Percentiles rank a stretch among this genome's conserved stretches.
phyloP scores from a whole-genome alignment of 1,140 invertebrate species.

The Eupeodes corollae region DNA sequence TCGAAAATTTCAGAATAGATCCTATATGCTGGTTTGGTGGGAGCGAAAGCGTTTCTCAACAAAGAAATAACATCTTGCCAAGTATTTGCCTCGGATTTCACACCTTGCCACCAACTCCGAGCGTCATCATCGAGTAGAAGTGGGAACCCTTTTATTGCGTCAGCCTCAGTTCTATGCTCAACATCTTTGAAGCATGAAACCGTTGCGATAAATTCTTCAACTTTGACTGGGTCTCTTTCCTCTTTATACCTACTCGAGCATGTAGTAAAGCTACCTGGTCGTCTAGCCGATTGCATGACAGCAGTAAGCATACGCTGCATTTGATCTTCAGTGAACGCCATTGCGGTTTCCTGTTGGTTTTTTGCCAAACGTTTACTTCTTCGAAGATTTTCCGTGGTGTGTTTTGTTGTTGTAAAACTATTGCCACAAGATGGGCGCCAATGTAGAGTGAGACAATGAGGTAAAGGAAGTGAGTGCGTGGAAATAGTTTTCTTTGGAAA shows the following conservation, averaged over 20 bases:
- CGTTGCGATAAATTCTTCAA: slow-evolving; percentile 16
- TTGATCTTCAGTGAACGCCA: slow-evolving; percentile 1
- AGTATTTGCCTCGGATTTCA: slow-evolving; percentile 1
- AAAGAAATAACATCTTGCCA: slow-evolving; percentile 7
- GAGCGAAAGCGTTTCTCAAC: slow-evolving; percentile 3
- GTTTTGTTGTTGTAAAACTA: too few relatives aligned
- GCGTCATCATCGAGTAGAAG: slow-evolving; percentile 13
- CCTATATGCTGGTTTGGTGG: slow-evolving; percentile 4
- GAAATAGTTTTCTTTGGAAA: too few relatives aligned
- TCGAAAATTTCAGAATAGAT: slow-evolving; percentile 9
- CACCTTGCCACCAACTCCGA: slow-evolving; percentile 13
- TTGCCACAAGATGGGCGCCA: too few relatives aligned
- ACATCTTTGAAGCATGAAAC: slow-evolving; percentile 10
- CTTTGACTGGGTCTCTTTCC: slow-evolving; percentile 2
- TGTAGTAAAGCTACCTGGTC: slow-evolving; percentile 7
- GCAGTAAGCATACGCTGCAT: neutral
- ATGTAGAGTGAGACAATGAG: too few relatives aligned
- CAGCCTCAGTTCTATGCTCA: slow-evolving; percentile 10
- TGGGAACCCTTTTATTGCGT: slow-evolving; percentile 14
- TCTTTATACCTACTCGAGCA: slow-evolving; percentile 9
- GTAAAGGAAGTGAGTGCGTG: too few relatives aligned
- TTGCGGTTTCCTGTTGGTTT: neutral
- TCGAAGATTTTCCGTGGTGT: neutral
- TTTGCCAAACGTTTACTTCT: slow-evolving; percentile 1
- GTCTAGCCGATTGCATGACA: neutral